A percentile compares a stretch with the other conserved stretches of the same genome.
phyloP scores from a whole-genome alignment of 2,797 vertebrate genomes.

The Buphagus erythrorhynchus region DNA sequence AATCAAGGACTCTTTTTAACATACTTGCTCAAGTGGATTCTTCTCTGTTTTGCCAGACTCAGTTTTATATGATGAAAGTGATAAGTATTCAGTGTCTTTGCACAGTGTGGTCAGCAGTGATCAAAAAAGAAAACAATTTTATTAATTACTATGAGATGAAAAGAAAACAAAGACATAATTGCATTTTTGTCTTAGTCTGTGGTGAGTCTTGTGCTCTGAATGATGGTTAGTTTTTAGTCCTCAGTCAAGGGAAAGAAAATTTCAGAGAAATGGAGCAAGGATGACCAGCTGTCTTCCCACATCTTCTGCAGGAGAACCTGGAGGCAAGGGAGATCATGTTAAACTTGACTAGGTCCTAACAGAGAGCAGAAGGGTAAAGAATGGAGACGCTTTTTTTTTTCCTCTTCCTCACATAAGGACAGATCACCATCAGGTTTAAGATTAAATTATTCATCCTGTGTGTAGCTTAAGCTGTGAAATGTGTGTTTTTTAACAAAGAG shows the following conservation, averaged over 20 bases:
- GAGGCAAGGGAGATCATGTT: background rate
- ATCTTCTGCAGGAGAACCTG: background rate
- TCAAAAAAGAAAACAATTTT: constrained; percentile 1
- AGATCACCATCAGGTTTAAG: background rate
- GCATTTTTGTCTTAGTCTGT: background rate
- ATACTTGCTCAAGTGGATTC: constrained; percentile 27
- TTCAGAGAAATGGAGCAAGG: background rate
- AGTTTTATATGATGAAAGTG: background rate
- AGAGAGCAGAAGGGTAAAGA: background rate
- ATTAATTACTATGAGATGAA: background rate
- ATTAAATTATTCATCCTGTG: background rate
- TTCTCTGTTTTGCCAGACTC: background rate
- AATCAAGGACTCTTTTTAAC: constrained; percentile 37
- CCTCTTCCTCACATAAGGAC: background rate
- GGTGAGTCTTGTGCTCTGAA: background rate
- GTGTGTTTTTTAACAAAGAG: background rate
- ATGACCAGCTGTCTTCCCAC: background rate
- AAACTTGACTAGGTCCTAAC: background rate
- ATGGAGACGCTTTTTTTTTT: background rate
- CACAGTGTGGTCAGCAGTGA: background rate
- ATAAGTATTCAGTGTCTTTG: constrained; percentile 6
- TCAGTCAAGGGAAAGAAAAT: background rate
- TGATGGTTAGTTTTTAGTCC: background rate
- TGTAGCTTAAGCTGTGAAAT: background rate
- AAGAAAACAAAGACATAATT: background rate